Percentiles rank a stretch among this genome's conserved stretches.
phyloP scores from a whole-genome alignment of 2,113 vertebrate genomes.

The Girardinichthys multiradiatus region DNA sequence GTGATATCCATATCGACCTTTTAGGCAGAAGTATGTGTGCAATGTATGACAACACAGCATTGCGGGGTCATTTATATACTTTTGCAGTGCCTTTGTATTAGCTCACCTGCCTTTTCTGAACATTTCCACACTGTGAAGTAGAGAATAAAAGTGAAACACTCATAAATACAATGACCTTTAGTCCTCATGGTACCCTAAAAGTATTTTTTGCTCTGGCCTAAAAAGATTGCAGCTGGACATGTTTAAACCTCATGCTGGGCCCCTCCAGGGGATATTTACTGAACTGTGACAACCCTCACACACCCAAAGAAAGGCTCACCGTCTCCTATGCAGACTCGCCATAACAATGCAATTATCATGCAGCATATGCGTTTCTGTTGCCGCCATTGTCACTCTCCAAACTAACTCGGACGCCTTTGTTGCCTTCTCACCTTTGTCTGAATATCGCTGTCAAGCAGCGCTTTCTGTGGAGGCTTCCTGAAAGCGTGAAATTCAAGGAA shows the following conservation, averaged over 20 bases:
- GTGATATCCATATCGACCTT: constrained; percentile 17
- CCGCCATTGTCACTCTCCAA: constrained; percentile 51
- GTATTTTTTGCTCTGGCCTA: constrained; percentile 37
- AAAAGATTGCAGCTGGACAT: constrained; percentile 48
- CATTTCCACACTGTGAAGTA: constrained; percentile 8
- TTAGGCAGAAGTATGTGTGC: background rate
- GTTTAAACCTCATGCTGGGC: constrained; percentile 41
- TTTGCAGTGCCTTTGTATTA: constrained; percentile 7
- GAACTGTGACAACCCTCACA: constrained; percentile 61
- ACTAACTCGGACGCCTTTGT: constrained; percentile 59
- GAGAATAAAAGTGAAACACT: constrained; percentile 14
- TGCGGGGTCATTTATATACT: constrained; percentile 6
- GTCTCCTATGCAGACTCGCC: constrained; percentile 33
- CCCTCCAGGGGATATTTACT: constrained; percentile 52
- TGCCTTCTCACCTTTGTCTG: constrained; percentile 67
- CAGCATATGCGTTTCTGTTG: constrained; percentile 58
- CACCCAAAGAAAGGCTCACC: constrained; percentile 52
- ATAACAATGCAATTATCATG: constrained; percentile 68
- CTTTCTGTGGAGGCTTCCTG: constrained; percentile 41
- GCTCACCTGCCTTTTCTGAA: constrained; percentile 13
- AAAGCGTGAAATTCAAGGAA: constrained; percentile 57
- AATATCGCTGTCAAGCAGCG: constrained; percentile 42
- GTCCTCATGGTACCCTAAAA: constrained; percentile 25
- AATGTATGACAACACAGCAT: no score
- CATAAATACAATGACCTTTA: constrained; percentile 33